Conservation (phyloP, 2,888 invertebrate species). For the Rutpela maculata region DNA sequence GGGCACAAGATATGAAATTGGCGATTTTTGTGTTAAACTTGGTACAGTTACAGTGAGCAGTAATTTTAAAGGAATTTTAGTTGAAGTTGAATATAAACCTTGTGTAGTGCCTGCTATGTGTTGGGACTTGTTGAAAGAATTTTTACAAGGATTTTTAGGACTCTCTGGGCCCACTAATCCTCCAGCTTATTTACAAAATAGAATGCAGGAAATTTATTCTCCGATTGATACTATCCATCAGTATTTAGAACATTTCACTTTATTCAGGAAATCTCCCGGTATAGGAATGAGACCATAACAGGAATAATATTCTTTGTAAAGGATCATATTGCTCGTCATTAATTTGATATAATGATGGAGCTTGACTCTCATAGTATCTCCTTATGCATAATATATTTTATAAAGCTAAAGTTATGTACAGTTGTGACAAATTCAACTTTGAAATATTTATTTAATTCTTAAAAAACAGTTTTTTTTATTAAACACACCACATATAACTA, state of each 20-base stretch:
- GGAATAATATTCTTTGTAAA: neutral
- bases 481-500: no score
- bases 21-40: conserved; percentile 95
- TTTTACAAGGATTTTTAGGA: conserved; percentile 93
- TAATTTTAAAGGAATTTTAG: conserved; percentile 93
- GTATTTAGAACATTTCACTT: conserved; percentile 94
- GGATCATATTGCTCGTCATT: no score
- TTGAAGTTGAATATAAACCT: conserved; percentile 95
- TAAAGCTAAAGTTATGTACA: no score
- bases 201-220: conserved; percentile 90
- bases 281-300: conserved; percentile 73
- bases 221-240: conserved; percentile 96
- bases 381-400: no score
- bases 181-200: conserved; percentile 83
- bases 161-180: conserved; percentile 83
- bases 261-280: conserved; percentile 87
- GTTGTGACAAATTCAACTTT: no score
- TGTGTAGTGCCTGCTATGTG: conserved; percentile 92
- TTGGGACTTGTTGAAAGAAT: conserved; percentile 94
- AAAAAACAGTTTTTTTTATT: no score
- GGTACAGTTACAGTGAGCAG: conserved; percentile 95
- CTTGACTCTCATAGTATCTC: no score
- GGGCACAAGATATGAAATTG: conserved; percentile 90
- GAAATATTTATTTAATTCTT: no score
- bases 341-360: no score